Base-by-base conservation (phyloP, 2,888 invertebrate species). In the Malthinus seriepunctatus region DNA sequence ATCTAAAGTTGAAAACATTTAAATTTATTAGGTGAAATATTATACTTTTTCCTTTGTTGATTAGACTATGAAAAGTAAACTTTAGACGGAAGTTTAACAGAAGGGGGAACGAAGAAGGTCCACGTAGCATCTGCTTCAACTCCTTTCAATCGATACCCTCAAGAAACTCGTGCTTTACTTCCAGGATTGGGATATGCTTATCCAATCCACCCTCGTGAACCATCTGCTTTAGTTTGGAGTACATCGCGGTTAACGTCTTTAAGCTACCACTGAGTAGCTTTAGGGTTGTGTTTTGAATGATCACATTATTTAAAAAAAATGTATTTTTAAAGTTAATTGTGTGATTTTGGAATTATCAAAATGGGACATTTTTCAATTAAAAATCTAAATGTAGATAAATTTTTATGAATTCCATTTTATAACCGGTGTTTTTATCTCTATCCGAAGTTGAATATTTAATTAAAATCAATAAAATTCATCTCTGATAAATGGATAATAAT, bases 71-170 rank as follows among this genome's bases (percentile, higher is more conserved):
- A 54, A 60, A 50, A 54, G 59, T 39, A 63, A 49, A 46, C 39
- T 23, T n/a, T n/a, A 51, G 57, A 50, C 60, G 63, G 63, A 62
- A 60, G 51, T 52, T 54, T 58, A 51, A 51, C 60, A 51, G 38
- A 56, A 42, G 39, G 39, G 62, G 60, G 53, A 62, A 60, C 59
- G 55, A 62, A 64, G 55, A 61, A 59, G 60, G 56, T 59, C 64
- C 59, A 60, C 56, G 63, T 56, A 63, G 63, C 67, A 66, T 64
- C 67, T 67, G 65, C 63, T 60, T 51, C 64, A 64, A 64, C 65
- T 67, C 64, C 64, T 65, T 66, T 63, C 67, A 65, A 65, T 67
- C 67, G 64, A 66, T 66, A 66, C 53, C 56, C 57, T 42, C 23
- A 23, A 59, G 60, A 64, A 60, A 50, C 60, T 50, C 53, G 58